A percentile compares a stretch with the other conserved stretches of the same genome.
Evolutionary conservation across 2,797 vertebrate genomes (phyloP).

Genomic region (Scarus forsteni): DNA sequence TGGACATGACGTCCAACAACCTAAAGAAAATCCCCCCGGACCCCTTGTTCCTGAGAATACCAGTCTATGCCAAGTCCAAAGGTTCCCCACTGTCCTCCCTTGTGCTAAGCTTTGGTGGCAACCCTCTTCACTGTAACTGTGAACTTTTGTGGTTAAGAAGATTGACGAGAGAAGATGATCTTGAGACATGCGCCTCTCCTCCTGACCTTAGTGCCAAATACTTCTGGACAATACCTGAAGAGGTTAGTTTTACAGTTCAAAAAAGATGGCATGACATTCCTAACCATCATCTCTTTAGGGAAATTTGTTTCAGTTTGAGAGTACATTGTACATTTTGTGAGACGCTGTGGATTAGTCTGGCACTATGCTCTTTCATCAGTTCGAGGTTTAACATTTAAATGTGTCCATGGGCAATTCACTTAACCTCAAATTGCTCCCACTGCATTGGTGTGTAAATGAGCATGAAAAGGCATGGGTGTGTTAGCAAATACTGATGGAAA

Average conservation of each 20-base stretch:
- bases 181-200: slow-evolving; percentile 93
- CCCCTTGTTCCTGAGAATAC: slow-evolving; percentile 89
- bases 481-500: too few relatives aligned
- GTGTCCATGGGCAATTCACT: too few relatives aligned
- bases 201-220: slow-evolving; percentile 89
- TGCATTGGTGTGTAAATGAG: too few relatives aligned
- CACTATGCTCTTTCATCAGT: not conserved
- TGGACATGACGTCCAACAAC: slow-evolving; percentile 95
- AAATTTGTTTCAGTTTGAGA: too few relatives aligned
- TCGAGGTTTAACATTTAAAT: not conserved
- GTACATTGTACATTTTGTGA: too few relatives aligned
- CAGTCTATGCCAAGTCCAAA: slow-evolving; percentile 89
- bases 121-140: slow-evolving; percentile 93
- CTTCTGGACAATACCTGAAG: slow-evolving; percentile 92
- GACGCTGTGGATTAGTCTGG: too few relatives aligned
- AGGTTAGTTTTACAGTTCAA: slow-evolving; percentile 53
- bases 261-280: not conserved
- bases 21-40: slow-evolving; percentile 92
- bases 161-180: slow-evolving; percentile 89
- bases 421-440: too few relatives aligned
- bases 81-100: slow-evolving; percentile 86
- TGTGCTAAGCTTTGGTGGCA: slow-evolving; percentile 91
- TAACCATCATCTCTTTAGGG: not conserved
- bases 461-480: too few relatives aligned
- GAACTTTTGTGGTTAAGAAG: slow-evolving; percentile 91